A percentile compares a stretch with the other conserved stretches of the same genome.
Conservation (phyloP, 1,140 invertebrate genomes). For the Anagrus nilaparvatae region DNA sequence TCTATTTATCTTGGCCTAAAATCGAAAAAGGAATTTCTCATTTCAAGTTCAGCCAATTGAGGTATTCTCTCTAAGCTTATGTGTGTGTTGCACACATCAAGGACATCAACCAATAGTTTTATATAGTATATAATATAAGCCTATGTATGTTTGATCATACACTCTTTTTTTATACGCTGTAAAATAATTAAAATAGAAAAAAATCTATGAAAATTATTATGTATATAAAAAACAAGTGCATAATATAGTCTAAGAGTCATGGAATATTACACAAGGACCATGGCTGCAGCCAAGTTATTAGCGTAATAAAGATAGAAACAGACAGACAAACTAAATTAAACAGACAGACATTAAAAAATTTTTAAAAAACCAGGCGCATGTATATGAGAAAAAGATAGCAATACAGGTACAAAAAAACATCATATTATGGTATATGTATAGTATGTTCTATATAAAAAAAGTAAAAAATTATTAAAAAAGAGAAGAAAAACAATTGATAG, state of each 20-base stretch:
- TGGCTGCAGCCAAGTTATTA: too few species aligned
- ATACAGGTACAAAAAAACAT: too few species aligned
- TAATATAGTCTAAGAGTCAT: constrained; percentile 3
- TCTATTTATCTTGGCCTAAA: constrained; percentile 18
- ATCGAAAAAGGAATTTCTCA: constrained; percentile 17
- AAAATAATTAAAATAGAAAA: constrained; percentile 1
- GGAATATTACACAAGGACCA: constrained; percentile 15
- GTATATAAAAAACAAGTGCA: constrained; percentile 4
- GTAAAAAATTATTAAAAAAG: constrained; percentile 1
- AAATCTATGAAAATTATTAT: constrained; percentile 1
- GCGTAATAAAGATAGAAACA: constrained; percentile 4
- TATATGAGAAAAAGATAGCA: constrained; percentile 1
- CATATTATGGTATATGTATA: too few species aligned
- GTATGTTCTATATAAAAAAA: neutral
- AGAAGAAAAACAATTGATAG: neutral
- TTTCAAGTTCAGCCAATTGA: constrained; percentile 12
- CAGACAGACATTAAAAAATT: too few species aligned
- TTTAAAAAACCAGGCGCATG: too few species aligned
- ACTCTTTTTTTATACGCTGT: too few species aligned
- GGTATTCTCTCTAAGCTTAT: constrained; percentile 14
- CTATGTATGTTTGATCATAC: too few species aligned
- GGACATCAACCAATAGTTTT: constrained; percentile 12
- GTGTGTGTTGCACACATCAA: too few species aligned
- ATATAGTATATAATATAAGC: constrained; percentile 6
- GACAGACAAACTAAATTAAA: constrained; percentile 10